A percentile compares a stretch with the other conserved stretches of the same genome.
Evolutionary conservation across 1,140 invertebrate genomes (phyloP).

Genomic region (Rhysida immarginata): DNA sequence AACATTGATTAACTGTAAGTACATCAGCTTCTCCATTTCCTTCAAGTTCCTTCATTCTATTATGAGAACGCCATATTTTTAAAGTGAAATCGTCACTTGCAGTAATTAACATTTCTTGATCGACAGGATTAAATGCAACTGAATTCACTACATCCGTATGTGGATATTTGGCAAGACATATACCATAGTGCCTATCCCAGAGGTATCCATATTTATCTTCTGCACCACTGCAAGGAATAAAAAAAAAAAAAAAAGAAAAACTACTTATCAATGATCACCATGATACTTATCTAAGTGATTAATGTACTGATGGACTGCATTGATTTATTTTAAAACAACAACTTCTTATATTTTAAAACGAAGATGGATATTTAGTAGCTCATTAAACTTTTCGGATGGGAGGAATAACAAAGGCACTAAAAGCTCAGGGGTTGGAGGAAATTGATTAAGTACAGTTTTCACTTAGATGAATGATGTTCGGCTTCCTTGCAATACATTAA

Average conservation of each 20-base stretch:
- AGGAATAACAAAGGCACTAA: too few relatives aligned
- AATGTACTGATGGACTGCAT: too few relatives aligned
- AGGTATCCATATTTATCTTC: slow-evolving; percentile 72
- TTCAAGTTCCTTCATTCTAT: slow-evolving; percentile 9
- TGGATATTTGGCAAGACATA: slow-evolving; percentile 56
- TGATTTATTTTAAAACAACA: too few relatives aligned
- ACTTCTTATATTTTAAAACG: not conserved
- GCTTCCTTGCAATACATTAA: too few relatives aligned
- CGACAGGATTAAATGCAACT: slow-evolving; percentile 67
- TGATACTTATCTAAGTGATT: too few relatives aligned
- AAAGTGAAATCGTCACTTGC: slow-evolving; percentile 69
- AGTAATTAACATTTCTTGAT: slow-evolving; percentile 71
- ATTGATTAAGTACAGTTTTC: too few relatives aligned
- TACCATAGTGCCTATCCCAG: slow-evolving; percentile 74
- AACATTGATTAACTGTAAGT: too few relatives aligned
- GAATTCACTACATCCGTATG: slow-evolving; percentile 73
- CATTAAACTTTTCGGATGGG: too few relatives aligned
- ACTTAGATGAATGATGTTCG: too few relatives aligned
- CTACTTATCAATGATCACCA: not conserved
- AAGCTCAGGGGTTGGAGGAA: too few relatives aligned
- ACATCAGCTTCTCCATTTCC: too few relatives aligned
- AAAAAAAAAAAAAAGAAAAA: slow-evolving; percentile 13
- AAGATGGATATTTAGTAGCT: too few relatives aligned
- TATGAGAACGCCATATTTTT: slow-evolving; percentile 43
- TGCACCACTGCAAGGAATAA: slow-evolving; percentile 48